phyloP scores from a whole-genome alignment of 2,888 invertebrate genomes.

The Bellardia bayeri region DNA sequence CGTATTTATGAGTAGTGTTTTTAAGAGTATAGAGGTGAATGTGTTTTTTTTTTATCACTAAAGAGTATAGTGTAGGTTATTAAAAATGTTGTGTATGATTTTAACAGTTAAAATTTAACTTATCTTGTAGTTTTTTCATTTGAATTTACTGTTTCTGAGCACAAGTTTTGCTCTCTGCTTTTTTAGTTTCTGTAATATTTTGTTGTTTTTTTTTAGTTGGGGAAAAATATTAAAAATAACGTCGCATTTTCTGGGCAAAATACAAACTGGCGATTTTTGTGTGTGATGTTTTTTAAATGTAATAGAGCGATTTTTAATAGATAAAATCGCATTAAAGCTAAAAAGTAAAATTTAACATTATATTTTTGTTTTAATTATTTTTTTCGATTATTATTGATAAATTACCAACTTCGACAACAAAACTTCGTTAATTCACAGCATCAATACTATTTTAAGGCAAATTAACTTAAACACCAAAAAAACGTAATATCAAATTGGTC shows the following conservation, averaged over 20 bases:
- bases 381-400: too few species aligned
- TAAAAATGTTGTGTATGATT: neutral
- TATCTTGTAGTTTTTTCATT: neutral
- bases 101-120: too few species aligned
- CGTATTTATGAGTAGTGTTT: slow-evolving; percentile 34
- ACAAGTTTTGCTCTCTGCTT: neutral
- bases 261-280: slow-evolving; percentile 2
- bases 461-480: too few species aligned
- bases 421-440: too few species aligned
- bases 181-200: neutral
- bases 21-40: neutral
- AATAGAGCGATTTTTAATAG: neutral
- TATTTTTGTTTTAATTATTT: too few species aligned
- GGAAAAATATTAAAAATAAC: slow-evolving; percentile 44
- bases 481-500: too few species aligned
- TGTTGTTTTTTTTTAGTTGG: slow-evolving; percentile 6
- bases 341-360: too few species aligned
- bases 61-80: neutral
- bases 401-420: too few species aligned
- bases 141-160: neutral
- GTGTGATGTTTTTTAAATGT: neutral
- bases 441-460: too few species aligned
- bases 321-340: too few species aligned
- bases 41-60: neutral
- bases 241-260: slow-evolving; percentile 45